A percentile compares a stretch with the other conserved stretches of the same genome.
These are phyloP conservation scores for Cichlasoma orientale DNA, from an alignment of 2,797 vertebrate species.

Conservation along the genomic window DNA sequence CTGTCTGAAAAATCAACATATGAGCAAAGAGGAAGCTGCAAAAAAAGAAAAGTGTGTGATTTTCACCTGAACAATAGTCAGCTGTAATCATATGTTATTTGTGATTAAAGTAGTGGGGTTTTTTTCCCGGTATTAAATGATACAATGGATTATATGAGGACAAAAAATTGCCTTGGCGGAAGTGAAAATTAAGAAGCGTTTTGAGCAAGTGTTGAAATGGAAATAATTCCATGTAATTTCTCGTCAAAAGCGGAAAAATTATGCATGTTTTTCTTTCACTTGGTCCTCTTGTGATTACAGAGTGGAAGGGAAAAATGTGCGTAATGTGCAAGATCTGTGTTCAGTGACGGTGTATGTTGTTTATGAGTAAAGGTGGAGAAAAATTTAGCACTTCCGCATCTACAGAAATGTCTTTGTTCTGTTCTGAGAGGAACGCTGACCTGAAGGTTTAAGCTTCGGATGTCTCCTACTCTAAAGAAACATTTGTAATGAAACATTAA, in stretches of 20 bases:
- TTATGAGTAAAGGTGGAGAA: not conserved
- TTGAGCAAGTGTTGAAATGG: not conserved
- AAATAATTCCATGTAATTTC: not conserved
- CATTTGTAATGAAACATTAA: not conserved
- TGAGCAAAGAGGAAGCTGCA: not conserved
- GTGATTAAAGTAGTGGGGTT: not conserved
- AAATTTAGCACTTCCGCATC: not conserved
- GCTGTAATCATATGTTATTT: not conserved
- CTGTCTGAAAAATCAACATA: not conserved
- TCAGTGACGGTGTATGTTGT: not conserved
- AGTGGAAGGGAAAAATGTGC: not conserved
- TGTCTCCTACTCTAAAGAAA: not conserved
- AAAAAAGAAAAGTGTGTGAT: not conserved
- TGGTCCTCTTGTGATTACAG: not conserved
- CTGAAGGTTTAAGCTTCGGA: not conserved
- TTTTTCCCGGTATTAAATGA: accelerated
- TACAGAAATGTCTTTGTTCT: not conserved
- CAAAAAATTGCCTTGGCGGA: not conserved
- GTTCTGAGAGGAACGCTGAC: not conserved
- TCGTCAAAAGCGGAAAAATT: not conserved
- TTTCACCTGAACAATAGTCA: not conserved
- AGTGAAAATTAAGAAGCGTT: not conserved
- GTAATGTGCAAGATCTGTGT: not conserved
- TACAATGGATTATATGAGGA: not conserved
- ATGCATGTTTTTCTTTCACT: not conserved